phyloP scores from a whole-genome alignment of 2,888 invertebrate species.

The Incurvaria masculella region DNA sequence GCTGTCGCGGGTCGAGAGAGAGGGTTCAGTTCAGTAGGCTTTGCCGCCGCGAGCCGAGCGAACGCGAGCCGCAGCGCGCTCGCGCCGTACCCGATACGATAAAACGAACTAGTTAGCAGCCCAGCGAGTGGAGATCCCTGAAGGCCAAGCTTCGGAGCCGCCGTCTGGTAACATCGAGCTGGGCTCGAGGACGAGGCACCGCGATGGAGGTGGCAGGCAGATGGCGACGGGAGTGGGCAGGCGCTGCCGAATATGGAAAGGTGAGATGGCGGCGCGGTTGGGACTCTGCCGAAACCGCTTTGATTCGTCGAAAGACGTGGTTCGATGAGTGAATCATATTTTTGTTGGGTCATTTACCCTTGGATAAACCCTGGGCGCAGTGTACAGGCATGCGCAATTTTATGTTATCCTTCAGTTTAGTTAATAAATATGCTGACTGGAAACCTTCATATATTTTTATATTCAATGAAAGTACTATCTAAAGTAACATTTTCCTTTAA shows the following conservation, averaged over 20 bases:
- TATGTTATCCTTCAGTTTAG: too few relatives aligned
- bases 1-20: slow-evolving; percentile 17
- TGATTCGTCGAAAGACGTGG: neutral
- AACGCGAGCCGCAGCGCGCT: slow-evolving; percentile 21
- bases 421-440: too few relatives aligned
- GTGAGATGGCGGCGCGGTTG: slow-evolving; percentile 24
- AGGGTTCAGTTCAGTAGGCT: slow-evolving; percentile 30
- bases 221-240: slow-evolving; percentile 52
- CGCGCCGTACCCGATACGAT: slow-evolving; percentile 22
- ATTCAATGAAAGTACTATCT: too few relatives aligned
- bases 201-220: slow-evolving; percentile 50
- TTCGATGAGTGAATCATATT: neutral
- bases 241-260: slow-evolving; percentile 51
- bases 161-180: too few relatives aligned
- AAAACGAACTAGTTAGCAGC: too few relatives aligned
- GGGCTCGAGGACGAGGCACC: slow-evolving; percentile 20
- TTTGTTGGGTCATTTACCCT: neutral
- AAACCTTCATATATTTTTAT: too few relatives aligned
- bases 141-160: too few relatives aligned
- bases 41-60: slow-evolving; percentile 30
- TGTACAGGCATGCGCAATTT: too few relatives aligned
- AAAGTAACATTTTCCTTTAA: too few relatives aligned
- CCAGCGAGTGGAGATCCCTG: too few relatives aligned
- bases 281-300: neutral
- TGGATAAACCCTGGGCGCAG: too few relatives aligned